phyloP scores from a whole-genome alignment of 2,888 invertebrate species.

The Gryllus longicercus region DNA sequence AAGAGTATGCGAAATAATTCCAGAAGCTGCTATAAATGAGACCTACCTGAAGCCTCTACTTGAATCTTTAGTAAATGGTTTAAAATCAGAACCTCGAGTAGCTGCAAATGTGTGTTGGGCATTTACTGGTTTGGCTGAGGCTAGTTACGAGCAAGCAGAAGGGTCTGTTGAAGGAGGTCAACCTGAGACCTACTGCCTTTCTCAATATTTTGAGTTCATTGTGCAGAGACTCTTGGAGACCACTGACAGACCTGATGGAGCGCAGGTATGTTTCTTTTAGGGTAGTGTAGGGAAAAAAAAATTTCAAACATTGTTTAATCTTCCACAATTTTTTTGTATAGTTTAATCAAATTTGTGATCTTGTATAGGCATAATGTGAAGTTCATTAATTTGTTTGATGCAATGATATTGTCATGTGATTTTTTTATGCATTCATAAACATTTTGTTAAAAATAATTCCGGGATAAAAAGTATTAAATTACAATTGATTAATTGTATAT shows the following conservation, averaged over 20 bases:
- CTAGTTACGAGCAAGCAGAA: conserved; percentile 82
- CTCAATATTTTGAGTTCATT: conserved; percentile 90
- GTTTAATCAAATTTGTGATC: too few species aligned
- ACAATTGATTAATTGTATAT: too few species aligned
- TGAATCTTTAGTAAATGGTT: conserved; percentile 76
- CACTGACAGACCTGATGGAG: conserved; percentile 90
- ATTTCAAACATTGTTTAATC: background rate
- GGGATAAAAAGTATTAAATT: too few species aligned
- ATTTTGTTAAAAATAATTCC: too few species aligned
- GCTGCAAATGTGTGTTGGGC: conserved; percentile 99
- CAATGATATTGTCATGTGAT: too few species aligned
- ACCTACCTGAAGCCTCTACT: conserved; percentile 76
- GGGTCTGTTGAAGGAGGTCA: conserved; percentile 56
- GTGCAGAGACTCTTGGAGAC: conserved; percentile 87
- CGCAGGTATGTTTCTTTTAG: conserved; percentile 41
- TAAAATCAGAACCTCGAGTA: conserved; percentile 89
- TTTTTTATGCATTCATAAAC: too few species aligned
- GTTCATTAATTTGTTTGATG: too few species aligned
- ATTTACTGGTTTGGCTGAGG: conserved; percentile 92
- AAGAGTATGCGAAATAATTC: conserved; percentile 94
- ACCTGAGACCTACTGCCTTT: conserved; percentile 90
- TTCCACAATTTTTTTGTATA: too few species aligned
- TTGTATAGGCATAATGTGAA: too few species aligned
- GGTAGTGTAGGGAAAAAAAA: conserved; percentile 21
- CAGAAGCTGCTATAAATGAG: conserved; percentile 89